Percentiles rank a stretch among this genome's conserved stretches.
These are phyloP conservation scores for Brassicogethes aeneus DNA, from an alignment of 2,888 invertebrate genomes.

Conservation along the genomic window DNA sequence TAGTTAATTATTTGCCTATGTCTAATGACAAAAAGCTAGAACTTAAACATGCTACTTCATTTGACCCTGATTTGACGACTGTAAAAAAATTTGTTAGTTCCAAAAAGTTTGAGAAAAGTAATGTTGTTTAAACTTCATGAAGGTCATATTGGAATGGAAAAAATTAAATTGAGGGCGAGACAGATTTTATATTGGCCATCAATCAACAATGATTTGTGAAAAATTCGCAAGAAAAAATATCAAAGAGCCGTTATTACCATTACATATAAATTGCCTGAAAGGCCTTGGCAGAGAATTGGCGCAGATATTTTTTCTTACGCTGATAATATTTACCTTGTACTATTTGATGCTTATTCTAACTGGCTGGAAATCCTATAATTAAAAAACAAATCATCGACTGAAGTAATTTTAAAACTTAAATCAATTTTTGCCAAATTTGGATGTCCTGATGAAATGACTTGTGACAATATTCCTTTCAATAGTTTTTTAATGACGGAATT, in stretches of 20 bases:
- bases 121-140: neutral
- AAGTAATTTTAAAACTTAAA: conserved; percentile 9
- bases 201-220: conserved; percentile 3
- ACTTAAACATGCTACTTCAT: conserved; percentile 13
- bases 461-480: conserved; percentile 10
- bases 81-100: too few species aligned
- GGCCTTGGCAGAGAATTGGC: conserved; percentile 11
- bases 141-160: too few species aligned
- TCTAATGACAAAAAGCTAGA: conserved; percentile 5
- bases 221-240: conserved; percentile 8
- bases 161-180: neutral
- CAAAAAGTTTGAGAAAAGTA: too few species aligned
- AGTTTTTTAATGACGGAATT: conserved; percentile 8
- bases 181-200: neutral
- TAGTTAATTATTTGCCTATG: neutral
- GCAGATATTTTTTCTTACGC: conserved; percentile 10
- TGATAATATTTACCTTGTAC: conserved; percentile 13
- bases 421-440: conserved; percentile 9
- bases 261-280: conserved; percentile 8
- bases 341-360: conserved; percentile 21
- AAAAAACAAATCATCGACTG: too few species aligned
- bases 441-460: conserved; percentile 5
- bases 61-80: conserved; percentile 12
- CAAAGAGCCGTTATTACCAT: conserved; percentile 5
- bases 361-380: conserved; percentile 17